Conservation (phyloP, 2,797 vertebrate genomes). For the Argya squamiceps region DNA sequence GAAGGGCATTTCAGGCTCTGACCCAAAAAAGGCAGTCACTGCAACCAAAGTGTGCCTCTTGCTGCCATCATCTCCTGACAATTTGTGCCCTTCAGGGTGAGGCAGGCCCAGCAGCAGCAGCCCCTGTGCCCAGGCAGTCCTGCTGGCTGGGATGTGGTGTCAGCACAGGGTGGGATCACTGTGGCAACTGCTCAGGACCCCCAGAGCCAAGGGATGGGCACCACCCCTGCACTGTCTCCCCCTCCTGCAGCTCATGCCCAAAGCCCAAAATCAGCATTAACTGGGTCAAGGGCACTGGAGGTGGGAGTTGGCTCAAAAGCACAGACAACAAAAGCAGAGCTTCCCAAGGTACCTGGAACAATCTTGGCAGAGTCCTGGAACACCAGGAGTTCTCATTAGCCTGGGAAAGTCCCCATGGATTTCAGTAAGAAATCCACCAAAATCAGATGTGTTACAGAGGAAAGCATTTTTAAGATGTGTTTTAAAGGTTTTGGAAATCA, state of each 20-base stretch:
- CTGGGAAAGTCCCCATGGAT: background rate
- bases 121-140: rapidly evolving
- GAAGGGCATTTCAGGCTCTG: background rate
- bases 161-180: rapidly evolving
- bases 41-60: background rate
- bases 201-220: background rate
- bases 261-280: background rate
- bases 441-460: background rate
- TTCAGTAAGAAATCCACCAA: background rate
- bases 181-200: background rate
- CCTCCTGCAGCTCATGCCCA: background rate
- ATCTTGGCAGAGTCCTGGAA: background rate
- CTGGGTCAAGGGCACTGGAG: background rate
- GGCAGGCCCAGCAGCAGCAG: background rate
- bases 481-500: background rate
- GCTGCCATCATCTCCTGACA: background rate
- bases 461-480: background rate
- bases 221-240: background rate
- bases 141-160: rapidly evolving
- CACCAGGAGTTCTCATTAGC: background rate
- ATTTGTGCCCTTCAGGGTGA: background rate
- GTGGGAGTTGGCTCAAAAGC: background rate
- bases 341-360: background rate
- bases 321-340: background rate
- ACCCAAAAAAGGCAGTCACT: background rate